These are phyloP conservation scores for Melospiza melodia DNA, from an alignment of 2,113 vertebrate species.

Conservation along the genomic window DNA sequence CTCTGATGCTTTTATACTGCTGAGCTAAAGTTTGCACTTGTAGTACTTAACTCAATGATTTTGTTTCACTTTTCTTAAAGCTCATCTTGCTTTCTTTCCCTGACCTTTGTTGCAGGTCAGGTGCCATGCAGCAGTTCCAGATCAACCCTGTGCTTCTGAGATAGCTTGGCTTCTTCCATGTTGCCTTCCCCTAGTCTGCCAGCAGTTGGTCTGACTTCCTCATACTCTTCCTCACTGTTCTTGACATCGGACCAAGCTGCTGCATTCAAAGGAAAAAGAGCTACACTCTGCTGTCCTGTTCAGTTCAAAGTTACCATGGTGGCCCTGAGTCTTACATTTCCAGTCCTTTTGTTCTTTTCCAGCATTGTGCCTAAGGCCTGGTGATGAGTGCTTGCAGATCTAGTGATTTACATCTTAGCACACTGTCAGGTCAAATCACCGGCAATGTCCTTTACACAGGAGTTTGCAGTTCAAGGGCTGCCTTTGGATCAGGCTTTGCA, in stretches of 20 bases:
- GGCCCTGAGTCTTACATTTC: background rate
- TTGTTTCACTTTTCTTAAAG: background rate
- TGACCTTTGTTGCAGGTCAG: background rate
- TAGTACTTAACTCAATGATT: background rate
- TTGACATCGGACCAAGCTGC: background rate
- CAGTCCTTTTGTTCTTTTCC: constrained; percentile 33
- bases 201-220: background rate
- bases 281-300: background rate
- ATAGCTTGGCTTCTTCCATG: background rate
- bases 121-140: background rate
- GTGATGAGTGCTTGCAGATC: background rate
- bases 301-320: background rate
- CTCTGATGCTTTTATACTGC: background rate
- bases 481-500: constrained; percentile 6
- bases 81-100: background rate
- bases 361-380: background rate
- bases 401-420: constrained; percentile 16
- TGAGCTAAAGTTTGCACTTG: background rate
- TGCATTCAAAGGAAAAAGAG: background rate
- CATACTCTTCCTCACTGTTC: background rate
- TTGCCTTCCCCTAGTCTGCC: background rate
- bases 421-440: constrained; percentile 51
- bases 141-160: background rate
- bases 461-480: constrained; percentile 14
- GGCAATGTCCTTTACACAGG: background rate